Evolutionary conservation across 2,888 invertebrate species (phyloP), one percentile per base, ranked within the genome.

Genomic region (Nysson spinosus): DNA sequence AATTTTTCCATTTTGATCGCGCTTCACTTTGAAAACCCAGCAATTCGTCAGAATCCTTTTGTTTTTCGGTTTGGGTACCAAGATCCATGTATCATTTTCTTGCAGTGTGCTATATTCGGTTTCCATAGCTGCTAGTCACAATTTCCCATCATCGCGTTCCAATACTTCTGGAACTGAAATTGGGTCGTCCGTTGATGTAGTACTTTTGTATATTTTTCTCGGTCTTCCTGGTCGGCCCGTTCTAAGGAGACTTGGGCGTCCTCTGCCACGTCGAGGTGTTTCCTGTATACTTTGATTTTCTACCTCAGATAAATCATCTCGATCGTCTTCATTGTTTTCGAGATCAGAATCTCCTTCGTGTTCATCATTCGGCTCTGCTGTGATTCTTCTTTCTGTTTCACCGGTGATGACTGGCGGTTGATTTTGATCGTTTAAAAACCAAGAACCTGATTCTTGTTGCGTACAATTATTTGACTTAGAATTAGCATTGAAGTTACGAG

Each of bases 201-300:
- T 40, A 2, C 34, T 50, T 42, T 47, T 9, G 9, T 47, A 51
- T 7, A 50, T 3, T 50, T 62, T 57, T n/a, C 40, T 19, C 9
- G 69, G 64, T 50, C 80, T 87, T 86, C 67, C 85, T 79, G 17
- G 83, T 83, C 81, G 87, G 87, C 81, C 88, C 87, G 44, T 83
- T 81, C 74, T 85, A 80, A 72, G 20, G 56, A 63, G 52, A 28
- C 40, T 56, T 60, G 57, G 32, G 61, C 66, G 43, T 58, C 76
- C 54, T 75, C 0, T 0, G 1, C 54, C 54, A n/a, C n/a, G n/a
- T 7, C 54, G 52, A 7, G 16, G 22, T 19, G 12, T 35, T 22
- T 26, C 19, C 61, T n/a, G n/a, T n/a, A n/a, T 24, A 24, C 9
- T 20, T 32, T 12, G 22, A 37, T 47, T 17, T 7, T 26, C 37